Evolutionary conservation across 2,113 vertebrate genomes (phyloP), one percentile per base, ranked within the genome.

Genomic region (Phalacrocorax carbo): DNA sequence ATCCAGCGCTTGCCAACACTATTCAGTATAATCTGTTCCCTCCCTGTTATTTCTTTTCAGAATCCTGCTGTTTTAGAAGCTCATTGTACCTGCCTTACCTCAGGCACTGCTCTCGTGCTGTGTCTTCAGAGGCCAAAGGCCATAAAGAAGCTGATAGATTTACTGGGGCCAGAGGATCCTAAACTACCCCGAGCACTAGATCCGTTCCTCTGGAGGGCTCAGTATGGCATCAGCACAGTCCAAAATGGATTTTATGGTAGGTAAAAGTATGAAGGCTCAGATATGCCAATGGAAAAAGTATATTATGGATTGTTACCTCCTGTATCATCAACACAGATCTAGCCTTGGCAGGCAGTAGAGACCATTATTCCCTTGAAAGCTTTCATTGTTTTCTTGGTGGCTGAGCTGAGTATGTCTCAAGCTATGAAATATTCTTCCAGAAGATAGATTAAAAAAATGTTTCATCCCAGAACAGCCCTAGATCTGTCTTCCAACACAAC

Each of bases 111-210:
- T 51, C 88, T 98, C 1, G 97, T 97, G 93, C 91, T 98, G 60
- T 98, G 98, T 94, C 97, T 98, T 34, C 97, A 98, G 84, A 96
- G 98, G 64, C 92, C 96, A 69, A 98, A 98, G 13, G 98, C 98
- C 64, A 97, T 98, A 90, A 97, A 96, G 92, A 98, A 96, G 76
- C 95, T 98, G 72, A 54, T 98, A 78, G 97, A 98, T 57, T 46
- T 98, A 60, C 94, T 98, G 70, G 96, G 97, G 11, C 97, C 98
- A 10, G 97, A 98, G 87, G 97, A 98, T 64, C 96, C 97, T 11
- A 42, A 69, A 2, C 26, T 86, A 82, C 96, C 96, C 32, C 91
- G 81, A n/a, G 76, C 65, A 11, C 51, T 97, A 38, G 95, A 98
- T 66, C 97, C 96, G 0, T 66, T 54, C n/a, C 73, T 96, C 62